phyloP scores from a whole-genome alignment of 2,888 invertebrate species.

The Leptinotarsa peninsularis region DNA sequence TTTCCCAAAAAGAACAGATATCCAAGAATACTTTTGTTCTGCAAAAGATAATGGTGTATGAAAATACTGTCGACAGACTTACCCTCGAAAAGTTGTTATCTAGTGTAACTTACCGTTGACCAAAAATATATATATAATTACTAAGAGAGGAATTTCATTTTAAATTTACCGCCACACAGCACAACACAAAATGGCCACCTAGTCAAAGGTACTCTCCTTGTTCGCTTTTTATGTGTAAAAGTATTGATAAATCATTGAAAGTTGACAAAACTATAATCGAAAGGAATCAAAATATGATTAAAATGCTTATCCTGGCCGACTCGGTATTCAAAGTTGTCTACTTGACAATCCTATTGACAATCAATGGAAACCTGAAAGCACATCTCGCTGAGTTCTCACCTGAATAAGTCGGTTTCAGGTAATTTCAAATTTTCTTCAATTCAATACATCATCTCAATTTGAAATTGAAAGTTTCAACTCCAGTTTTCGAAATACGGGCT shows the following conservation, averaged over 20 bases:
- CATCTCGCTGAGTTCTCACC: neutral
- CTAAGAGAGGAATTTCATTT: constrained; percentile 30
- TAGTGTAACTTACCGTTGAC: constrained; percentile 55
- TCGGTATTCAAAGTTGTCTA: neutral
- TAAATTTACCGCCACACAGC: constrained; percentile 54
- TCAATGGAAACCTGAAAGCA: neutral
- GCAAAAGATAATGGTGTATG: constrained; percentile 39
- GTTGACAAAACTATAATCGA: neutral
- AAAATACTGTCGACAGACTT: constrained; percentile 23
- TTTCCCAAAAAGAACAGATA: constrained; percentile 39
- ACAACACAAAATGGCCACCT: constrained; percentile 53
- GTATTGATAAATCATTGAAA: neutral
- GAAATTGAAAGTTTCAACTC: too few relatives aligned
- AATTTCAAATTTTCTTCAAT: neutral
- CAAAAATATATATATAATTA: constrained; percentile 27
- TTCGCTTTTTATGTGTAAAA: neutral
- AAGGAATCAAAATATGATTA: constrained; percentile 1
- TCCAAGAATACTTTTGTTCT: constrained; percentile 33
- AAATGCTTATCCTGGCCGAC: neutral
- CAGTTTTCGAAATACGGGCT: too few relatives aligned
- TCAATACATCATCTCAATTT: neutral
- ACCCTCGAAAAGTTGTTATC: constrained; percentile 21
- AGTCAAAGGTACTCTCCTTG: constrained; percentile 1
- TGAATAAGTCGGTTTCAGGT: neutral
- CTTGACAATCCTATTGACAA: neutral